These are phyloP conservation scores for Conops quadrifasciatus DNA, from an alignment of 2,888 invertebrate genomes.

Conservation along the genomic window DNA sequence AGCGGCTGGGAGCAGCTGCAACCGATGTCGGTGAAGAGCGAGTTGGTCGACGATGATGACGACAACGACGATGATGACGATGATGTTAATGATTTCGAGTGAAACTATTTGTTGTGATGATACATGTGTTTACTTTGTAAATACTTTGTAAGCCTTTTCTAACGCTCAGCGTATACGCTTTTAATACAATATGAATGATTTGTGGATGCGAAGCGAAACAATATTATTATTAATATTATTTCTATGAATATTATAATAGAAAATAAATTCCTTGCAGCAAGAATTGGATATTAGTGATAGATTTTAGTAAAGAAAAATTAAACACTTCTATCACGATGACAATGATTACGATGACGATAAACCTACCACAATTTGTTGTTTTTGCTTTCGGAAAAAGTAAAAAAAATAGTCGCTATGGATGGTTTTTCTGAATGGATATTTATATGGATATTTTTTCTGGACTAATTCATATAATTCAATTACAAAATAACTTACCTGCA, in stretches of 20 bases:
- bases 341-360: no score
- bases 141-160: neutral
- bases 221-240: no score
- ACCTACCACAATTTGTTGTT: no score
- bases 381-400: neutral
- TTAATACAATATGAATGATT: neutral
- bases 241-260: no score
- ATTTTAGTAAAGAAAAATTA: no score
- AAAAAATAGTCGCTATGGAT: neutral
- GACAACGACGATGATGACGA: conserved; percentile 10
- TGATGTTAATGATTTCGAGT: conserved; percentile 14
- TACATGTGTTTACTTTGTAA: neutral
- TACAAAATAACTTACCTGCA: no score
- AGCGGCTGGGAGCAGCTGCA: conserved; percentile 5
- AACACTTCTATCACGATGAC: no score
- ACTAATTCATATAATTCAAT: no score
- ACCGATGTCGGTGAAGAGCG: conserved; percentile 20
- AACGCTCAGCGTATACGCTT: neutral
- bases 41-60: conserved; percentile 12
- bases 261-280: no score
- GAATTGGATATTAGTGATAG: no score
- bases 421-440: neutral
- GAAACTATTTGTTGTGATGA: neutral
- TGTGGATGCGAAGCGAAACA: no score
- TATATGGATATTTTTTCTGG: no score